Conservation (phyloP, 1,140 invertebrate genomes). For the Danaus plexippus region DNA sequence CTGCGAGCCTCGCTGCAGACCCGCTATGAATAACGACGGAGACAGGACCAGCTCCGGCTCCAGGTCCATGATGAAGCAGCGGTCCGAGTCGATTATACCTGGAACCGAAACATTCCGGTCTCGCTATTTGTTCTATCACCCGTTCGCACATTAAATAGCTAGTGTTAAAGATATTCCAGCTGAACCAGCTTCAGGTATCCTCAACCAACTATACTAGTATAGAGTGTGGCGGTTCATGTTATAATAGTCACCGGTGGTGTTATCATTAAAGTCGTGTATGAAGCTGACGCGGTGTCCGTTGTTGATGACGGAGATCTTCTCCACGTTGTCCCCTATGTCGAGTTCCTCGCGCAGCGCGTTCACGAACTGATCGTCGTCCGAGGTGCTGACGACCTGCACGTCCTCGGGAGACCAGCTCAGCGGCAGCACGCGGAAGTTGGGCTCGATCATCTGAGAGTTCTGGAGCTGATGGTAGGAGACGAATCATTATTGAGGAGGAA, state of each 20-base stretch:
- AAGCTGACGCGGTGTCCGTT: conserved; percentile 84
- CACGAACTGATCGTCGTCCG: conserved; percentile 28
- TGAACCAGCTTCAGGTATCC: too few relatives aligned
- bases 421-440: conserved; percentile 30
- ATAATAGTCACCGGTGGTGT: conserved; percentile 76
- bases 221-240: too few relatives aligned
- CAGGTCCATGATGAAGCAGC: conserved; percentile 92
- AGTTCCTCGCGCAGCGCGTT: conserved; percentile 45
- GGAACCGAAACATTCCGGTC: conserved; percentile 6
- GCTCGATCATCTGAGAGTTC: conserved; percentile 13
- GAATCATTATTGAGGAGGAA: too few relatives aligned
- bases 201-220: too few relatives aligned
- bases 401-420: conserved; percentile 33
- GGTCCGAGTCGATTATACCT: conserved; percentile 85
- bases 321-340: conserved; percentile 42
- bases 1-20: conserved; percentile 81
- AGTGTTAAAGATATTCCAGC: too few relatives aligned
- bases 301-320: conserved; percentile 78
- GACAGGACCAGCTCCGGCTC: conserved; percentile 83
- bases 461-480: not conserved
- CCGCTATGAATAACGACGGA: conserved; percentile 82
- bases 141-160: not conserved
- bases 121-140: too few relatives aligned
- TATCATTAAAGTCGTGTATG: conserved; percentile 90
- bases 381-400: conserved; percentile 38